phyloP scores from a whole-genome alignment of 2,113 vertebrate species.

The Cyanistes caeruleus region DNA sequence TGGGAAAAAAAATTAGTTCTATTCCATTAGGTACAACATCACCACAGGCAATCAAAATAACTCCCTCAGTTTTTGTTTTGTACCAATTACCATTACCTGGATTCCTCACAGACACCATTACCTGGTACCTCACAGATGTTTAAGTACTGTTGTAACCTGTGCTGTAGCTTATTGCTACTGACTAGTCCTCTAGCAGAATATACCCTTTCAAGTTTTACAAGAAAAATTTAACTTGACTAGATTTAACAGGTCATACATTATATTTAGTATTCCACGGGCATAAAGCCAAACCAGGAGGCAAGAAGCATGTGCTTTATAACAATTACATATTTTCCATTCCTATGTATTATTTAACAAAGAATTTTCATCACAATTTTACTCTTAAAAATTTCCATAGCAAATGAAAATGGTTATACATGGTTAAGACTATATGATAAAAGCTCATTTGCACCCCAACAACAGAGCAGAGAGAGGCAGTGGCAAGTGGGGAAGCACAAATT shows the following conservation, averaged over 20 bases:
- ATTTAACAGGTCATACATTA: not conserved
- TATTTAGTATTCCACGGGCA: not conserved
- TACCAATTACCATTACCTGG: not conserved
- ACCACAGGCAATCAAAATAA: not conserved
- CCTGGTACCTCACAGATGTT: not conserved
- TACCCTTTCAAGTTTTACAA: not conserved
- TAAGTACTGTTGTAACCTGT: not conserved
- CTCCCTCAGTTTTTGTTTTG: not conserved
- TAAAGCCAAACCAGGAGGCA: not conserved
- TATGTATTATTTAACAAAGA: not conserved
- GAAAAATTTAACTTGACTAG: not conserved
- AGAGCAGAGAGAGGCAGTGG: not conserved
- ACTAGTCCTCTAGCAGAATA: not conserved
- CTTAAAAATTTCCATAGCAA: not conserved
- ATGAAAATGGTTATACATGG: not conserved
- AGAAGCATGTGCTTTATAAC: not conserved
- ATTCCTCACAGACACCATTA: not conserved
- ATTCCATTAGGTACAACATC: not conserved
- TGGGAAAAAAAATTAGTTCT: not conserved
- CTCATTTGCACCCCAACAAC: not conserved
- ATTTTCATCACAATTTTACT: not conserved
- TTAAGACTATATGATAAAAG: not conserved
- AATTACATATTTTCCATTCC: not conserved
- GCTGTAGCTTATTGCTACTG: not conserved
- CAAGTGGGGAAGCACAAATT: not conserved